Percentiles rank a stretch among this genome's conserved stretches.
phyloP scores from a whole-genome alignment of 2,888 invertebrate genomes.

The Metallyticus violacea region DNA sequence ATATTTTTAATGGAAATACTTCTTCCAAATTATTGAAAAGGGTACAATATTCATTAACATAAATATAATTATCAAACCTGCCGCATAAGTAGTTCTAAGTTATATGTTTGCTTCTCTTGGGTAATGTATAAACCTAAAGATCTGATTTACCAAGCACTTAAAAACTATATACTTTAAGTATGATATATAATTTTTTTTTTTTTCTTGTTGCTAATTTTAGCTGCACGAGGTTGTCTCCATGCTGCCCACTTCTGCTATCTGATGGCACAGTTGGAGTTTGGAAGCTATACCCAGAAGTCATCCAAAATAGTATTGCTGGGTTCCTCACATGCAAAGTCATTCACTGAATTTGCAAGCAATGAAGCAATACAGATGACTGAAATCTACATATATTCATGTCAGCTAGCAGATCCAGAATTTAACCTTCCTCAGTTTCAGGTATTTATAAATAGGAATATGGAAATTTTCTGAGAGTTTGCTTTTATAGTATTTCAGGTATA shows the following conservation, averaged over 20 bases:
- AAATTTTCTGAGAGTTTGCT: too few relatives aligned
- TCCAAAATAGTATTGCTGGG: slow-evolving; percentile 77
- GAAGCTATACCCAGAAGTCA: slow-evolving; percentile 37
- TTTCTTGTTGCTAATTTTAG: slow-evolving; percentile 44
- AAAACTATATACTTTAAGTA: too few relatives aligned
- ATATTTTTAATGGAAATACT: too few relatives aligned
- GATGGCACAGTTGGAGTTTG: slow-evolving; percentile 70
- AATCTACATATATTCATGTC: slow-evolving; percentile 90
- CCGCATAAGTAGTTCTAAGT: too few relatives aligned
- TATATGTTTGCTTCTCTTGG: too few relatives aligned
- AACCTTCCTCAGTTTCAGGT: slow-evolving; percentile 74
- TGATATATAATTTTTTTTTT: neutral
- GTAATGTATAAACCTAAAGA: too few relatives aligned
- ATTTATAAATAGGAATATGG: slow-evolving; percentile 20
- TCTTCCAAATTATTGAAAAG: too few relatives aligned
- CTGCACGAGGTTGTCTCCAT: slow-evolving; percentile 73
- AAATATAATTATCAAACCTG: too few relatives aligned
- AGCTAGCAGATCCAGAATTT: slow-evolving; percentile 71
- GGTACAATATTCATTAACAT: too few relatives aligned
- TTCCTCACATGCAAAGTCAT: slow-evolving; percentile 62
- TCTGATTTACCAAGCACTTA: too few relatives aligned
- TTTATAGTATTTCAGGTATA: too few relatives aligned
- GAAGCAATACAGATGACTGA: slow-evolving; percentile 92
- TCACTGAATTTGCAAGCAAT: slow-evolving; percentile 68
- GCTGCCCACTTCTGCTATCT: slow-evolving; percentile 97